These are phyloP conservation scores for Lathamus discolor DNA, from an alignment of 2,113 vertebrate species.

Conservation along the genomic window DNA sequence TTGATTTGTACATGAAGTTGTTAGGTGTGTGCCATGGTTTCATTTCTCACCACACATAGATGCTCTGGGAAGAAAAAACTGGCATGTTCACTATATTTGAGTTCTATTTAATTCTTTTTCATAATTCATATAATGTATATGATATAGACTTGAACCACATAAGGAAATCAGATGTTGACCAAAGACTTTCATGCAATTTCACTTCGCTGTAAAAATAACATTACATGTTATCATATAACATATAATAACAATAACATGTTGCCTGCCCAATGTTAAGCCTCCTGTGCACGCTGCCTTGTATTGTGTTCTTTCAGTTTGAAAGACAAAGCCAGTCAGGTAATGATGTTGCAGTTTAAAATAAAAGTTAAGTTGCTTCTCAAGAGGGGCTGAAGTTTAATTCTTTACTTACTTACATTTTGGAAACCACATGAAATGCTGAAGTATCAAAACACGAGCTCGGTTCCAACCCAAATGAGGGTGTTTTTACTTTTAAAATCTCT, in stretches of 20 bases:
- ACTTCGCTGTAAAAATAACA: background rate
- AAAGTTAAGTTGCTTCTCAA: background rate
- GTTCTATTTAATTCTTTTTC: background rate
- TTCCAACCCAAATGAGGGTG: background rate
- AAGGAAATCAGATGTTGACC: background rate
- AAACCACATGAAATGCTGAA: background rate
- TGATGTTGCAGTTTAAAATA: background rate
- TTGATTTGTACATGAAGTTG: background rate
- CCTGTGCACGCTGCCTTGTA: rapidly evolving
- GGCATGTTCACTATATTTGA: rapidly evolving
- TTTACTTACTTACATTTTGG: background rate
- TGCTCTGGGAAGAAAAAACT: background rate
- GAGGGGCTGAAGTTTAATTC: background rate
- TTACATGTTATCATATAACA: too few species aligned
- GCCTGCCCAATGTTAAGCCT: background rate
- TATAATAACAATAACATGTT: background rate
- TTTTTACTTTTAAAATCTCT: background rate
- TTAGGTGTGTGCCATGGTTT: background rate
- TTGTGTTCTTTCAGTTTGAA: background rate
- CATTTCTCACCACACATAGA: background rate
- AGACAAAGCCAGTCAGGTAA: background rate
- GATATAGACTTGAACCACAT: background rate
- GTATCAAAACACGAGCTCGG: background rate
- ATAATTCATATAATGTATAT: background rate
- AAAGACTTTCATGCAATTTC: background rate